These are phyloP conservation scores for Cynaeus angustus DNA, from an alignment of 2,888 invertebrate species.

Conservation along the genomic window DNA sequence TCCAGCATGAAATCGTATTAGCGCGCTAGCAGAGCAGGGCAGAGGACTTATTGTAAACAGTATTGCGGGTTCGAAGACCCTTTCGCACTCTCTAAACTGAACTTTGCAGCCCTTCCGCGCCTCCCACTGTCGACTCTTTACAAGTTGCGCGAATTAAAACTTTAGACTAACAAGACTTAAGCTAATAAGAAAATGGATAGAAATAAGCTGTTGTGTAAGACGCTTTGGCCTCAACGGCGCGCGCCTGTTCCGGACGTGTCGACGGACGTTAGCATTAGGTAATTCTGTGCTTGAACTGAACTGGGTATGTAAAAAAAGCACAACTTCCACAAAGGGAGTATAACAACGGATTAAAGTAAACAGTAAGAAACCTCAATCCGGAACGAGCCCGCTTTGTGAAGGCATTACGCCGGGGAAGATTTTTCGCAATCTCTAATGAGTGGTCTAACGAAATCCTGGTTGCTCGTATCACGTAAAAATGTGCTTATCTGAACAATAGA, in stretches of 20 bases:
- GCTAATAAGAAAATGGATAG: slow-evolving; percentile 72
- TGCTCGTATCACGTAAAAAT: slow-evolving; percentile 60
- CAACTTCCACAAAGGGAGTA: slow-evolving; percentile 46
- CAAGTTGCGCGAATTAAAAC: slow-evolving; percentile 78
- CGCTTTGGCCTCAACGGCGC: slow-evolving; percentile 64
- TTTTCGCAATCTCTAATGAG: slow-evolving; percentile 63
- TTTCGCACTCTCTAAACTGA: slow-evolving; percentile 69
- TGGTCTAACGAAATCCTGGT: slow-evolving; percentile 59
- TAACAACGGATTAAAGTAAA: slow-evolving; percentile 49
- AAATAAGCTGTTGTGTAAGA: slow-evolving; percentile 72
- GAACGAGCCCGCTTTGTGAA: slow-evolving; percentile 37
- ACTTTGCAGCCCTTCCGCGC: slow-evolving; percentile 67
- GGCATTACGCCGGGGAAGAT: slow-evolving; percentile 38
- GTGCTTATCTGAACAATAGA: slow-evolving; percentile 64
- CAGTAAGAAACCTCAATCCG: slow-evolving; percentile 44
- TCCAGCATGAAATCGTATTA: slow-evolving; percentile 81
- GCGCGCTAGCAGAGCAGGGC: slow-evolving; percentile 70
- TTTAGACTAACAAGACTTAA: slow-evolving; percentile 77
- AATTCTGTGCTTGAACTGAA: background rate
- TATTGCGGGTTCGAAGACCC: slow-evolving; percentile 71
- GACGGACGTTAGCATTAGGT: slow-evolving; percentile 53
- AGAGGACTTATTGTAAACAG: slow-evolving; percentile 71
- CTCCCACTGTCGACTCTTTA: slow-evolving; percentile 70
- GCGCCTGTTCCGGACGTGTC: slow-evolving; percentile 58
- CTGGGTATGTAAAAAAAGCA: slow-evolving; percentile 32